These are phyloP conservation scores for Aphis craccivora DNA, from an alignment of 1,140 invertebrate genomes.

Conservation along the genomic window DNA sequence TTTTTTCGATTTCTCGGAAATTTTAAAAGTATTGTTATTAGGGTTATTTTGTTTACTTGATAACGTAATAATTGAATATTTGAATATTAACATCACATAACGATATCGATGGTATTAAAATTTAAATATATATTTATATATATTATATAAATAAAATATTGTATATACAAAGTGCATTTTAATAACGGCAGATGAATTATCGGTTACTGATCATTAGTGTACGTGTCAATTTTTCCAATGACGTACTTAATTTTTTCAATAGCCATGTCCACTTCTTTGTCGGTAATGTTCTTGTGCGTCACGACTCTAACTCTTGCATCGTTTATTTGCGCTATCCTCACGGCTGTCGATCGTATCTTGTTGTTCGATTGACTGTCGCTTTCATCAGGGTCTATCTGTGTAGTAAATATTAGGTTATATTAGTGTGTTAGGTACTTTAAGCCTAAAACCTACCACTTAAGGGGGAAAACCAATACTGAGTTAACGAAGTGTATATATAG, in stretches of 20 bases:
- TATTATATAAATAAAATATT: neutral
- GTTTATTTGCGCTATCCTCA: conserved; percentile 69
- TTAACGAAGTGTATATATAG: no score
- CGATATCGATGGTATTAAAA: neutral
- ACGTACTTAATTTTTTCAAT: conserved; percentile 72
- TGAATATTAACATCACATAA: neutral
- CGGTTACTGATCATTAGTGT: neutral
- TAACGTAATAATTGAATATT: neutral
- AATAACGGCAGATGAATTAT: neutral
- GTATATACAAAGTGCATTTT: neutral
- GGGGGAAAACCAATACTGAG: no score
- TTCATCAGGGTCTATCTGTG: neutral
- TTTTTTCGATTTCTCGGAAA: no score
- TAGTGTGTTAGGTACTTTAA: no score
- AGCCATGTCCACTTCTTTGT: conserved; percentile 70
- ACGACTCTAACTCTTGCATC: conserved; percentile 71
- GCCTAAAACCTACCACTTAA: no score
- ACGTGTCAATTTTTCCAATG: conserved; percentile 63
- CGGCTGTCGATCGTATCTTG: conserved; percentile 59
- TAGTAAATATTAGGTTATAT: neutral
- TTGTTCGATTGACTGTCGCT: neutral
- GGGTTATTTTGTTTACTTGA: neutral
- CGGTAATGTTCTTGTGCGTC: conserved; percentile 72
- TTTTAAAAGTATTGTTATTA: neutral
- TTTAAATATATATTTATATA: no score